Evolutionary conservation across 2,888 invertebrate species (phyloP).

Genomic region (Chrysotoxum bicinctum): DNA sequence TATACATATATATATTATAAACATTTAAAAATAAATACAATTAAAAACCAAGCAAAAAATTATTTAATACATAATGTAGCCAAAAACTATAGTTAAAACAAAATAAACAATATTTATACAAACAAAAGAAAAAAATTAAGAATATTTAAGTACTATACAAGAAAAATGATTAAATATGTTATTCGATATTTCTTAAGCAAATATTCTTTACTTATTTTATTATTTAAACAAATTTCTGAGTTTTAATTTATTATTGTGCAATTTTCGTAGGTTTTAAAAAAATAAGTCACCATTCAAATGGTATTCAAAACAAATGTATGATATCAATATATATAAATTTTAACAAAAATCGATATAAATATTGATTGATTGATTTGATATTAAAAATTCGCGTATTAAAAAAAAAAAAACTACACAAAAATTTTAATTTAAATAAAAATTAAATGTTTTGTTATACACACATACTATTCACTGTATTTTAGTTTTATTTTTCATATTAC

Average conservation of each 20-base stretch:
- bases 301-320: not conserved
- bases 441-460: slow-evolving; percentile 3
- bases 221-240: not conserved
- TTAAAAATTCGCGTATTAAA: not conserved
- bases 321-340: not conserved
- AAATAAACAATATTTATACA: slow-evolving; percentile 25
- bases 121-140: slow-evolving; percentile 1
- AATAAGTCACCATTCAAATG: not conserved
- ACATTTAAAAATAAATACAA: slow-evolving; percentile 11
- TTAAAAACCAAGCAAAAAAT: slow-evolving; percentile 5
- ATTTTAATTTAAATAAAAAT: not conserved
- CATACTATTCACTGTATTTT: not conserved
- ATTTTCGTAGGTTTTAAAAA: not conserved
- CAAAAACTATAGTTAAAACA: slow-evolving; percentile 59
- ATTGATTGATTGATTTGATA: not conserved
- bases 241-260: slow-evolving; percentile 1
- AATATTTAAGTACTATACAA: not conserved
- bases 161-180: not conserved
- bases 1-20: not conserved
- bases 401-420: not conserved
- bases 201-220: not conserved
- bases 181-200: not conserved
- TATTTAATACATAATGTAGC: slow-evolving; percentile 50
- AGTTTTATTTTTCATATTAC: not conserved
- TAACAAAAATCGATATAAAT: not conserved